phyloP scores from a whole-genome alignment of 2,113 vertebrate species.

The Ardeotis arabs region DNA sequence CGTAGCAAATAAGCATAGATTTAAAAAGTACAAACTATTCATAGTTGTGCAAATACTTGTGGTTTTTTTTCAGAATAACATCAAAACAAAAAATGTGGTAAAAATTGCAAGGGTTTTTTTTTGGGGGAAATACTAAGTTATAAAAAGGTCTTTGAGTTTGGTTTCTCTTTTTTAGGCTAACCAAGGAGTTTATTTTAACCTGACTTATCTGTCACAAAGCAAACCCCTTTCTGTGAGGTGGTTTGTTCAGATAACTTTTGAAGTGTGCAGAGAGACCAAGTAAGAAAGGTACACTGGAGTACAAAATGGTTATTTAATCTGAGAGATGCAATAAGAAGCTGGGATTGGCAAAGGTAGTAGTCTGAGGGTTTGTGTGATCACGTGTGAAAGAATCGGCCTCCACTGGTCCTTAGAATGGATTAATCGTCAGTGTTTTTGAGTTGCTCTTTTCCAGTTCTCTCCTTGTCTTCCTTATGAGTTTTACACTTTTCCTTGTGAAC shows the following conservation, averaged over 20 bases:
- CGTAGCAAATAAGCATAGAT: not conserved
- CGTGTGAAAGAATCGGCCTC: not conserved
- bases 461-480: not conserved
- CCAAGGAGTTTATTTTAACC: not conserved
- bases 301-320: not conserved
- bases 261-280: not conserved
- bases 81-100: not conserved
- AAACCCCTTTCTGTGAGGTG: not conserved
- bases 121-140: not conserved
- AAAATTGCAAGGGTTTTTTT: accelerated
- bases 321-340: not conserved
- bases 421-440: not conserved
- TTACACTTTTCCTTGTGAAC: not conserved
- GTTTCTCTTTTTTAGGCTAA: not conserved
- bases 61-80: not conserved
- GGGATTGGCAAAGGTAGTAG: not conserved
- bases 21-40: not conserved
- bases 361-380: not conserved
- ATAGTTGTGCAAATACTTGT: not conserved
- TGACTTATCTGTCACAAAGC: not conserved
- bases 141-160: too few species aligned
- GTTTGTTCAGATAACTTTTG: not conserved
- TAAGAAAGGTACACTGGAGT: not conserved
- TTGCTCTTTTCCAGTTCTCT: not conserved
- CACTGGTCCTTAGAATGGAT: not conserved